Evolutionary conservation across 2,888 invertebrate genomes (phyloP), one percentile per base, ranked within the genome.

Genomic region (Caenorhabditis afra): DNA sequence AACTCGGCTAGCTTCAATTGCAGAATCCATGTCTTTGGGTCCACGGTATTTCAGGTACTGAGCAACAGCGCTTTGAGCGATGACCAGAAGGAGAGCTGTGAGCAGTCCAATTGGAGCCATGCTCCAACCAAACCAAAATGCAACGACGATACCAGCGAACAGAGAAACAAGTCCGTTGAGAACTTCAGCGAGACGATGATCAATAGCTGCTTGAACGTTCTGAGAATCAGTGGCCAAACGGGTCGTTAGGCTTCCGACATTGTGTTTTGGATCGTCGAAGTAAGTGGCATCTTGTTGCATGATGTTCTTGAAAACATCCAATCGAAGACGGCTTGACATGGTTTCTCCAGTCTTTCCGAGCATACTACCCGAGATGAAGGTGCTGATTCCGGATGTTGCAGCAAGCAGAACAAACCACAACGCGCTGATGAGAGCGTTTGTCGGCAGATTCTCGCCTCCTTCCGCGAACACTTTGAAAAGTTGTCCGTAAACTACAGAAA

Each of bases 171-270:
- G 41, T 4, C 85, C 82, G 39, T 82, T 80, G 8, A 87, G 73
- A 3, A 87, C 85, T 76, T 87, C 87, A 3, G 86, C 84, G 3
- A 87, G 80, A 50, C 87, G 82, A 55, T 87, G 87, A 50, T 87
- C 87, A 44, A 87, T 83, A 1, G 87, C 87, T 81, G 86, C 87
- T 89, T 91, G 91, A 5, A 92, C 90, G 59, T 91, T 88, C 7
- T 91, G 91, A 22, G 91, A 91, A 84, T 92, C 92, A 55, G 91
- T 87, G 3, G 91, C 91, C 44, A 92, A 85, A 65, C 91, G 84
- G 0, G 90, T 89, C 12, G 90, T 89, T 44, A 91, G 77, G 71
- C 89, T 91, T n/a, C 91, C 91, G 41, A 90, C 83, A 12, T 90
- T 88, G 81, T 91, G 90, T 10, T 87, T 84, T 22, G 89, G 87